phyloP scores from a whole-genome alignment of 2,888 invertebrate genomes.

The Notodonta ziczac region DNA sequence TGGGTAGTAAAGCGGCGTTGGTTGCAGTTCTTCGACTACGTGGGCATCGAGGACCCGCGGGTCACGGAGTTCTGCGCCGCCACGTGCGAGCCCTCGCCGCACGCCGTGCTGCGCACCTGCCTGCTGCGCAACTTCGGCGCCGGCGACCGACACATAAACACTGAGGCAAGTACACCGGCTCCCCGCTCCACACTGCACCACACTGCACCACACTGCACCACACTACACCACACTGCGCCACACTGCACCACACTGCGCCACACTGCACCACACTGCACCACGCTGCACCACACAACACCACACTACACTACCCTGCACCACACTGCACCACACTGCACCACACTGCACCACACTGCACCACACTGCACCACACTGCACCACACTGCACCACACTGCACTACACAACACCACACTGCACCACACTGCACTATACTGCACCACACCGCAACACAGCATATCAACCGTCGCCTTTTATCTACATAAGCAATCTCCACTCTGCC shows the following conservation, averaged over 20 bases:
- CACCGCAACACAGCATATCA: too few species aligned
- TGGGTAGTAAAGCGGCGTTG: neutral
- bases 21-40: conserved; percentile 93
- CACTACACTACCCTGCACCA: neutral
- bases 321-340: neutral
- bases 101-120: conserved; percentile 96
- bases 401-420: too few species aligned
- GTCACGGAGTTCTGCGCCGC: conserved; percentile 98
- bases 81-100: conserved; percentile 97
- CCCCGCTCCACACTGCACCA: too few species aligned
- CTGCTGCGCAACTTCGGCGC: conserved; percentile 96
- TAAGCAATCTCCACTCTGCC: too few species aligned
- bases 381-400: too few species aligned
- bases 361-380: too few species aligned
- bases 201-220: neutral
- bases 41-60: conserved; percentile 96
- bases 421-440: too few species aligned
- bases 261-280: neutral
- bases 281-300: neutral
- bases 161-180: conserved; percentile 83
- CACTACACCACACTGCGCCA: neutral
- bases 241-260: too few species aligned
- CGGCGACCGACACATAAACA: conserved; percentile 94
- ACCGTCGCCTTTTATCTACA: too few species aligned
- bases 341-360: too few species aligned